These are phyloP conservation scores for Pachymerium ferrugineum DNA, from an alignment of 2,888 invertebrate genomes.

Conservation along the genomic window DNA sequence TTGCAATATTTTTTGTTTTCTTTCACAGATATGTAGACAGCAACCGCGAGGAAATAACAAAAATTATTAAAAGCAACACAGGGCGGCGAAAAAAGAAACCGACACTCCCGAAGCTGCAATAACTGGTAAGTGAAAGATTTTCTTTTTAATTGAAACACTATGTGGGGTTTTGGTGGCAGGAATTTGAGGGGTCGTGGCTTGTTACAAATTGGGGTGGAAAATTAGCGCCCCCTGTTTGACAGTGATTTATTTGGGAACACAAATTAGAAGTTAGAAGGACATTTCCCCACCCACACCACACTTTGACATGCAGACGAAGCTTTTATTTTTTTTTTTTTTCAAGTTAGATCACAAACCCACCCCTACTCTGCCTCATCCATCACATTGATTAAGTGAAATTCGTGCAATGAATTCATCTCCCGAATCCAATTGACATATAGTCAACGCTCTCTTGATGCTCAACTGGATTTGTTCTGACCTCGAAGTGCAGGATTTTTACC, in stretches of 20 bases:
- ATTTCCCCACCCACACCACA: background rate
- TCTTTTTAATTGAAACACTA: conserved; percentile 1
- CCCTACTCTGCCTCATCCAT: background rate
- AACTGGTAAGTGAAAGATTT: background rate
- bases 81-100: too few species aligned
- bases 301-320: background rate
- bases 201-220: conserved; percentile 5
- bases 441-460: background rate
- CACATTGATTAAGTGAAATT: conserved; percentile 3
- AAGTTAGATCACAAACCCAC: background rate
- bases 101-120: too few species aligned
- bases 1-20: too few species aligned
- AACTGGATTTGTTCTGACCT: background rate
- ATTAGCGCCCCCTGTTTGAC: conserved; percentile 12
- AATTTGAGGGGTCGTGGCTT: conserved; percentile 13
- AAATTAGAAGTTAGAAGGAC: conserved; percentile 14
- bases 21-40: too few species aligned
- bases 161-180: conserved; percentile 12
- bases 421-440: background rate
- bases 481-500: background rate
- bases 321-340: background rate
- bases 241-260: conserved; percentile 11
- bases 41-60: too few species aligned
- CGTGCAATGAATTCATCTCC: background rate
- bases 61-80: too few species aligned